Base-by-base conservation (phyloP, 2,113 vertebrate species). In the Microcebus griseorufus region DNA sequence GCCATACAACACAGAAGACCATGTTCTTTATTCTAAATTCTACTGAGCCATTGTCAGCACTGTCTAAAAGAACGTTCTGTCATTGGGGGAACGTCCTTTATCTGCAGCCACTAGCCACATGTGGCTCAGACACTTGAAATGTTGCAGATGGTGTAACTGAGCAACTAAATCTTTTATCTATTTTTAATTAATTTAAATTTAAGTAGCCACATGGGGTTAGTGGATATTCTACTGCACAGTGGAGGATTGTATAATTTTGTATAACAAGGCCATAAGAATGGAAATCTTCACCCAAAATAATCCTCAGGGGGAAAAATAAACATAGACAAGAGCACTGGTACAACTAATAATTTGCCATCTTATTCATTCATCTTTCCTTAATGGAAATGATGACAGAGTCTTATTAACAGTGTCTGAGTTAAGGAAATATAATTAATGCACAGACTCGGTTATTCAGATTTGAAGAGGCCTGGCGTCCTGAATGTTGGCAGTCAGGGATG, bases 331-430 rank as follows among this genome's bases (percentile, higher is more conserved):
- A 79, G 23, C 5, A 0, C 42, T 65, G 53, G 27, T 64, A 22
- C 23, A 78, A 42, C 29, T 55, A 81, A 37, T 51, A 84, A 64
- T 89, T 81, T 73, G 45, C 96, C 79, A 76, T 55, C 70, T 60
- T 64, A 45, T 69, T 80, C 58, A 62, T 85, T 78, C 60, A 88
- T 90, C 62, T 88, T 89, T 90, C 45, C 95, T 87, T 96, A 85
- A 76, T 94, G 69, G 72, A 97, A 93, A 94, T 89, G 34, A 42
- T 88, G 80, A 92, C 90, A 93, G 90, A 64, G 67, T 89, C 51
- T 97, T 93, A 94, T 75, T 79, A 90, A 95, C n/a, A 45, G 78
- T 27, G 75, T 22, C 80, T 70, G 65, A 62, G 27, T 75, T 87
- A 87, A 90, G 53, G 69, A 95, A 94, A 87, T 60, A 73, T 9